Evolutionary conservation across 2,113 vertebrate genomes (phyloP).

Genomic region (Hyaena hyaena): DNA sequence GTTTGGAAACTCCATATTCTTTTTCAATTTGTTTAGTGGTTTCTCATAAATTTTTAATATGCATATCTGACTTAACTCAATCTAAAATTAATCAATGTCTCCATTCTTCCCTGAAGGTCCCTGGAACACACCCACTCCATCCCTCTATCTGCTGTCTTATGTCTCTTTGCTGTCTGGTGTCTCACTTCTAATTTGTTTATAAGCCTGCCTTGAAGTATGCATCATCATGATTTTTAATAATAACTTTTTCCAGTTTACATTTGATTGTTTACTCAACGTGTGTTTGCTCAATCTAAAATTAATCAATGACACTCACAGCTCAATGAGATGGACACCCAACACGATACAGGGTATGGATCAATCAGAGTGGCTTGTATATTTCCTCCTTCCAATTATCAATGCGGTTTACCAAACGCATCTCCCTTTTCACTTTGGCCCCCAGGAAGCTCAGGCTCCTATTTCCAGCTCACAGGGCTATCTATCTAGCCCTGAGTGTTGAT

Average conservation of each 20-base stretch:
- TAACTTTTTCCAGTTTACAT: neutral
- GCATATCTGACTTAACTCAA: neutral
- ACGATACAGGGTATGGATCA: too few species aligned
- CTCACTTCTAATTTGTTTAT: neutral
- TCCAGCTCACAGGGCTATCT: too few species aligned
- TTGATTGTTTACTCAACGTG: accelerated
- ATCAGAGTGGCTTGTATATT: too few species aligned
- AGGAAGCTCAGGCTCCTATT: too few species aligned
- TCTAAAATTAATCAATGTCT: neutral
- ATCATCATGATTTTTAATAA: accelerated
- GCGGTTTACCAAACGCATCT: too few species aligned
- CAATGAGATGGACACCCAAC: too few species aligned
- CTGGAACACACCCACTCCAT: accelerated
- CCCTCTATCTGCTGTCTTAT: accelerated
- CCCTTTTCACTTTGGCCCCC: too few species aligned
- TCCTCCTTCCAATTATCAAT: too few species aligned
- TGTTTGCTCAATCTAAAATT: neutral
- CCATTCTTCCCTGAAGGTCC: neutral
- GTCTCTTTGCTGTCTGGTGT: accelerated
- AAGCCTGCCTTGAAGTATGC: accelerated
- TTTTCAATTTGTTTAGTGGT: neutral
- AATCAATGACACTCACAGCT: too few species aligned
- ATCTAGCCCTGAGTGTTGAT: too few species aligned
- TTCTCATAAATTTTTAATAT: neutral
- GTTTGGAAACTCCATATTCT: constrained; percentile 48